Evolutionary conservation across 1,140 invertebrate species (phyloP), one percentile per base, ranked within the genome.

Genomic region (Lepidurus arcticus): DNA sequence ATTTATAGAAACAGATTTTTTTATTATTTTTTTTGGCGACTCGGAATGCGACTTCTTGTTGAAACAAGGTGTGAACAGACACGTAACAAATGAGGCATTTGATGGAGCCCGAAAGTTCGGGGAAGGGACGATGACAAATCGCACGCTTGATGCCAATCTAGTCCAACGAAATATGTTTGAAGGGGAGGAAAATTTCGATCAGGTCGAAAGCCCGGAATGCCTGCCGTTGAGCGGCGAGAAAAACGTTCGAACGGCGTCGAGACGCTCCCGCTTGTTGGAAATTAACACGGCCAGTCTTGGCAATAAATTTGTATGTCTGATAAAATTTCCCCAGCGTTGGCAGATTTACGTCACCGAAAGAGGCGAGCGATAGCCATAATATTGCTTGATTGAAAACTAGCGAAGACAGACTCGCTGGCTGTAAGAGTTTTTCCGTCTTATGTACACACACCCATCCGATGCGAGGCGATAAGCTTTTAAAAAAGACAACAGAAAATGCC

Each of bases 81-180:
- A 65, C 13, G 53, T 65, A n/a, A 65, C 53, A 65, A 65, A 65
- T n/a, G 53, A 65, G 53, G 53, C 6, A 65, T 65, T 65, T 65
- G 53, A 65, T 65, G 53, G 21, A n/a, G 16, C 21, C 53, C 53
- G 53, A 65, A n/a, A 7, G 21, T 13, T 21, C n/a, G 16, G 34
- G 6, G 53, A 65, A 7, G 53, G 53, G 4, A 65, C 16, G 53
- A 65, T 65, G 21, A 65, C 53, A 65, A 65, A 21, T 65, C 16
- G 53, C 21, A 65, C 16, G 53, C 53, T 13, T 21, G 53, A 65
- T 65, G 53, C n/a, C 53, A 65, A 65, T 21, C 53, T 21, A 16
- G 53, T 21, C 53, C 21, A 65, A 34, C 34, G 34, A 34, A 34
- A 3, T 3, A 34, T 34, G 34, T 4, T 34, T 34, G 2, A 34